Evolutionary conservation across 1,140 invertebrate genomes (phyloP).

Genomic region (Pristionchus pacificus): DNA sequence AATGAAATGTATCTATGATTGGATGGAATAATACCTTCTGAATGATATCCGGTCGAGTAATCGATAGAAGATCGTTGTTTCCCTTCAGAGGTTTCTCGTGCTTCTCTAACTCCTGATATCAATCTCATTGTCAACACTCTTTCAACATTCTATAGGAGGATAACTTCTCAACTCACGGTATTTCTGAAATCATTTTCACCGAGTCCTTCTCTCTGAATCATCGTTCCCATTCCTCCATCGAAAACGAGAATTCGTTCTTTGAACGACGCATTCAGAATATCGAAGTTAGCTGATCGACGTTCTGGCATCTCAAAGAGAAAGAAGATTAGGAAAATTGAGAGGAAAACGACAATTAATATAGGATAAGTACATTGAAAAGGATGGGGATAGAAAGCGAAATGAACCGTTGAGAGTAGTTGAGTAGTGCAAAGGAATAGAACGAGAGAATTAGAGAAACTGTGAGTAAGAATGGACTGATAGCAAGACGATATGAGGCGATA

Average conservation of each 20-base stretch:
- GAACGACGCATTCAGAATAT: slow-evolving; percentile 19
- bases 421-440: too few relatives aligned
- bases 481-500: too few relatives aligned
- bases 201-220: slow-evolving; percentile 65
- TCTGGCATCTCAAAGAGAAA: slow-evolving; percentile 4
- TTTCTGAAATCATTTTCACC: slow-evolving; percentile 65
- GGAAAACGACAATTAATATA: too few relatives aligned
- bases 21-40: slow-evolving; percentile 42
- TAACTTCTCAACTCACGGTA: slow-evolving; percentile 16
- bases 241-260: slow-evolving; percentile 64
- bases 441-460: too few relatives aligned
- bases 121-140: slow-evolving; percentile 16
- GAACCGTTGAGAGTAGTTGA: too few relatives aligned
- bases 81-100: slow-evolving; percentile 64
- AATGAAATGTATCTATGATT: neutral
- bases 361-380: too few relatives aligned
- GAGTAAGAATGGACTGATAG: too few relatives aligned
- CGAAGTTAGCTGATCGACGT: slow-evolving; percentile 25
- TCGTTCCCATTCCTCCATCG: slow-evolving; percentile 69
- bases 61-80: slow-evolving; percentile 66
- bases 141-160: neutral
- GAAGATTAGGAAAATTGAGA: neutral
- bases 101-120: slow-evolving; percentile 58
- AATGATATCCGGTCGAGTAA: slow-evolving; percentile 65
- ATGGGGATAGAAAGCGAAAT: too few relatives aligned